Base-by-base conservation (phyloP, 2,888 invertebrate genomes). In the Oscheius myriophilus region DNA sequence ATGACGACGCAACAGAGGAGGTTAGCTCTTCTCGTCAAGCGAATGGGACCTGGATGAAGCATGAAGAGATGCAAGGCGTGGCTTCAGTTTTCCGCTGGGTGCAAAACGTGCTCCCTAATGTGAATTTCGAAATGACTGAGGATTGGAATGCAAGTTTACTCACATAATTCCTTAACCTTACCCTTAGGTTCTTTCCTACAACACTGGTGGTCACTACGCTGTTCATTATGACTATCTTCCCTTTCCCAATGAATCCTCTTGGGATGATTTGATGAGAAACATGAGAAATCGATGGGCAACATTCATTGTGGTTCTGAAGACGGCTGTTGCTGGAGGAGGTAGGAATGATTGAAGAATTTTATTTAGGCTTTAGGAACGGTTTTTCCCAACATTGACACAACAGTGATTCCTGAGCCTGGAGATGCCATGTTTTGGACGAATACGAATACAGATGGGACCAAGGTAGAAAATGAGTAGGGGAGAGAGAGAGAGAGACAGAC, bases 361-460 rank as follows among this genome's bases (percentile, higher is more conserved):
- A 33, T 53, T 21, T 33, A 6, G 33, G 33, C 9, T 68, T 54
- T 33, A 75, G 82, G 72, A 1, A 84, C 83, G 0, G 70, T 84
- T 7, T 84, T 82, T 55, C 83, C 83, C 1, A 11, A 42, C 0
- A 52, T 79, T 6, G 69, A 67, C 9, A 33, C 72, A 1, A 59
- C 69, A 11, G 70, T 83, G 0, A 61, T 69, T 9, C 77, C 84
- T 1, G 54, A 71, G 4, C 58, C 73, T 0, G 84, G 84, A 21
- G 83, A 84, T 57, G 82, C 76, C 4, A 62, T 82, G 21, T 52
- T 84, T 16, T 84, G 84, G 84, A 67, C 75, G 57, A 84, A 84
- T 63, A 71, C 73, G 69, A 68, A 74, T 21, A 58, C 76, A 4
- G 43, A 42, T n/a, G 6, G 7, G n/a, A 49, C 49, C 6, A n/a